Evolutionary conservation across 2,888 invertebrate genomes (phyloP), one percentile per base, ranked within the genome.

Genomic region (Pocota personata): DNA sequence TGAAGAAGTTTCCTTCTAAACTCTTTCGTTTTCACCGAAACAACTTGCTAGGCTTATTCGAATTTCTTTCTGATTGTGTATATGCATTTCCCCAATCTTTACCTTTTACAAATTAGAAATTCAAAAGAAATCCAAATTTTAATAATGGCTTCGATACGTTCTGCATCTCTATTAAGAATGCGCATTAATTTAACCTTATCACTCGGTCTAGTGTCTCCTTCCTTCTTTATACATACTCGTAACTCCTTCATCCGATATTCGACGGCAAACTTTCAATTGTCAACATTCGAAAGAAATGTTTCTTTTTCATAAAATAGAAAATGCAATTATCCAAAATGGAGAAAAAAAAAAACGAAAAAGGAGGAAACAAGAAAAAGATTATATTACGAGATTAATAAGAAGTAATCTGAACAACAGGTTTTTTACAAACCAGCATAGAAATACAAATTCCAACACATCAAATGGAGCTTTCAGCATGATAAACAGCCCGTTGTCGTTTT

Each of bases 131-230:
- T 35, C 35, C 21, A 67, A 52, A 52, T 67, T 67, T 52, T 35
- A 14, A 52, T 52, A 67, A 67, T 52, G 16, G 16, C 67, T 37
- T 27, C 2, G 21, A 52, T 37, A 50, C 14, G 52, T 50, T 27
- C 24, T 37, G 67, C 37, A 52, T 67, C 50, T 67, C 16, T 52
- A 67, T 52, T 52, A 40, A 12, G 37, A 52, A 52, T 67, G 27
- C 24, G 40, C 52, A 27, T 52, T 37, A 52, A 24, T 32, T 27
- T 5, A 16, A 32, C 24, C n/a, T 19, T 12, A 12, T 32, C 32
- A 12, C 16, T 35, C 1, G 2, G 57, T 2, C 10, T 46, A 8
- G 19, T 24, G 10, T 24, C 27, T 2, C 7, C 12, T 24, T 50
- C 12, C 12, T 12, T 48, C 8, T 46, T 5, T 8, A 8, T 10